A percentile compares a stretch with the other conserved stretches of the same genome.
phyloP scores from a whole-genome alignment of 2,113 vertebrate genomes.

The Pagrus major region DNA sequence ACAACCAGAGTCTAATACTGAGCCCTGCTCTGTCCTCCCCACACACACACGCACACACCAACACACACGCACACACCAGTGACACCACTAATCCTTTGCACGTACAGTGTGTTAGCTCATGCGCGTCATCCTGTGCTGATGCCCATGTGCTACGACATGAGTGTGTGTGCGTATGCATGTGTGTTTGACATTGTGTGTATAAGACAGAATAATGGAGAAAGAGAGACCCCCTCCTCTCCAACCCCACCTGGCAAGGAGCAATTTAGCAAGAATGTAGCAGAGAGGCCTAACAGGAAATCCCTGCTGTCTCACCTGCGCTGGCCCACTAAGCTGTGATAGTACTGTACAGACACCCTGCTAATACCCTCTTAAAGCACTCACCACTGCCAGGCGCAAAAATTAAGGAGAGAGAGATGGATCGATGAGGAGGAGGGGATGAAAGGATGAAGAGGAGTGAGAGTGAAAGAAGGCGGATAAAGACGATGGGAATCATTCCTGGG shows the following conservation, averaged over 20 bases:
- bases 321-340: constrained; percentile 76
- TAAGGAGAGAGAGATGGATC: constrained; percentile 34
- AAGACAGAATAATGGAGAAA: constrained; percentile 15
- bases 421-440: constrained; percentile 41
- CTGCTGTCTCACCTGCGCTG: constrained; percentile 77
- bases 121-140: constrained; percentile 37
- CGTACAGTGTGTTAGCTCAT: constrained; percentile 18
- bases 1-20: constrained; percentile 71
- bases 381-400: constrained; percentile 52
- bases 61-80: constrained; percentile 36
- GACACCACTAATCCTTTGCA: constrained; percentile 70
- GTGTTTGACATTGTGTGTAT: constrained; percentile 23
- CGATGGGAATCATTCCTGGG: constrained; percentile 27
- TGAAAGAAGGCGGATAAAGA: not conserved
- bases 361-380: constrained; percentile 72
- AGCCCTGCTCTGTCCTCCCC: constrained; percentile 67
- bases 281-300: constrained; percentile 80
- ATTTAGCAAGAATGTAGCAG: constrained; percentile 78
- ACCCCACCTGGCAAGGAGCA: constrained; percentile 74
- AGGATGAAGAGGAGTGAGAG: constrained; percentile 25
- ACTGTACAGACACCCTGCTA: constrained; percentile 64
- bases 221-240: constrained; percentile 29
- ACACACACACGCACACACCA: constrained; percentile 29
- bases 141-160: constrained; percentile 1
- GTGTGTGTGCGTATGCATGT: constrained; percentile 5